Conservation (phyloP, 2,797 vertebrate genomes). For the Pampus argenteus region DNA sequence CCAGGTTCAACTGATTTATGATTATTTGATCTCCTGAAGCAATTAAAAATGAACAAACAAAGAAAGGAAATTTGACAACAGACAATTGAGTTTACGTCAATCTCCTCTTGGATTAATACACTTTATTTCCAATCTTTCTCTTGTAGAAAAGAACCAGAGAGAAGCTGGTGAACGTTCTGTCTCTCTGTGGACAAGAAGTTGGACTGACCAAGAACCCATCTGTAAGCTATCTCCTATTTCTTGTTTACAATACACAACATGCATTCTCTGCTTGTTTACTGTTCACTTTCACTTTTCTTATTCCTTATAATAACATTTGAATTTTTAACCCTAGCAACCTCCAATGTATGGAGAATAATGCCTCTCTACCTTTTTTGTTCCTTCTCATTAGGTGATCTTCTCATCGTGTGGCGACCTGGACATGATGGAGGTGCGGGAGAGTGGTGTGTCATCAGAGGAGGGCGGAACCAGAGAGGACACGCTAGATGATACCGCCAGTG, state of each 20-base stretch:
- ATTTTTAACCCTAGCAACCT: too few relatives aligned
- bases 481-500: slow-evolving; percentile 95
- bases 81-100: background rate
- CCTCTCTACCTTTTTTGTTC: background rate
- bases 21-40: slow-evolving; percentile 11
- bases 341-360: too few relatives aligned
- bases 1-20: slow-evolving; percentile 1
- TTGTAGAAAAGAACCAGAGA: slow-evolving; percentile 96
- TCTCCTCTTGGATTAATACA: background rate
- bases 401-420: slow-evolving; percentile 99
- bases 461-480: slow-evolving; percentile 92
- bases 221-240: slow-evolving; percentile 82
- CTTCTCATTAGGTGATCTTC: slow-evolving; percentile 92
- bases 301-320: background rate
- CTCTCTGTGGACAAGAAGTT: slow-evolving; percentile 97
- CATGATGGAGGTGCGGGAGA: slow-evolving; percentile 95
- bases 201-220: slow-evolving; percentile 98
- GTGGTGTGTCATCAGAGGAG: slow-evolving; percentile 96
- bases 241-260: background rate
- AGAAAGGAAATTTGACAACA: background rate
- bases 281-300: background rate
- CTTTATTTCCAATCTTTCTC: slow-evolving; percentile 43
- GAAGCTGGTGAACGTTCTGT: slow-evolving; percentile 96
- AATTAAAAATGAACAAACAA: background rate
- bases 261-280: background rate